Evolutionary conservation across 2,113 vertebrate genomes (phyloP).

Genomic region (Bubo blakistoni): DNA sequence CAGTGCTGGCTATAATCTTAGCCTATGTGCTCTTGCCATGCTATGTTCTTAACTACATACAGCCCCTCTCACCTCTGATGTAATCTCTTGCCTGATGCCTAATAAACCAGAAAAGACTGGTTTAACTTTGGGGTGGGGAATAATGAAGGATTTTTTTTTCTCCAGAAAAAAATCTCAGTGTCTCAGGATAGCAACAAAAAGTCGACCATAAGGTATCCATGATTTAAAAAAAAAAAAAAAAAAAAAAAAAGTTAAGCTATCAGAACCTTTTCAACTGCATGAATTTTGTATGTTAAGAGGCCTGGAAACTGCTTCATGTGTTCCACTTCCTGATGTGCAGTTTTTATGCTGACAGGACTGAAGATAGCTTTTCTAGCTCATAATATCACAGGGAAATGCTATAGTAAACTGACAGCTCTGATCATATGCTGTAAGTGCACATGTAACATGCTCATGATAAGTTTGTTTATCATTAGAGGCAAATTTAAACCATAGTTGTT

Average conservation of each 20-base stretch:
- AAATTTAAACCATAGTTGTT: neutral
- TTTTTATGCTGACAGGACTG: conserved; percentile 60
- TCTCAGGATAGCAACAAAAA: neutral
- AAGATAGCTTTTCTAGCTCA: conserved; percentile 3
- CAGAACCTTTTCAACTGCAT: conserved; percentile 50
- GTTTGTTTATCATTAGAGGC: neutral
- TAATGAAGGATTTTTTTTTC: neutral
- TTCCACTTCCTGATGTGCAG: conserved; percentile 57
- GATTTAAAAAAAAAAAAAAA: neutral
- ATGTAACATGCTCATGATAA: neutral
- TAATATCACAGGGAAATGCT: conserved; percentile 35
- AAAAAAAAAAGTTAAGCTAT: neutral
- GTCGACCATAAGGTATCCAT: neutral
- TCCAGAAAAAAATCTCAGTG: neutral
- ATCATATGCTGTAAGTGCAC: neutral
- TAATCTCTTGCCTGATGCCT: neutral
- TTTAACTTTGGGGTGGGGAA: neutral
- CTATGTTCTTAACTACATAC: neutral
- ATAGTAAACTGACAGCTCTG: conserved; percentile 28
- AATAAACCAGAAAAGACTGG: neutral
- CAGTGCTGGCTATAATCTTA: neutral
- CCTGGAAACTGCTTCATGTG: conserved; percentile 59
- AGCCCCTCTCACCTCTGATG: neutral
- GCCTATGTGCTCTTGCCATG: neutral
- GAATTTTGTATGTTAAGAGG: conserved; percentile 60